Evolutionary conservation across 2,888 invertebrate genomes (phyloP), one percentile per base, ranked within the genome.

Genomic region (Acanthococcus lagerstroemiae): DNA sequence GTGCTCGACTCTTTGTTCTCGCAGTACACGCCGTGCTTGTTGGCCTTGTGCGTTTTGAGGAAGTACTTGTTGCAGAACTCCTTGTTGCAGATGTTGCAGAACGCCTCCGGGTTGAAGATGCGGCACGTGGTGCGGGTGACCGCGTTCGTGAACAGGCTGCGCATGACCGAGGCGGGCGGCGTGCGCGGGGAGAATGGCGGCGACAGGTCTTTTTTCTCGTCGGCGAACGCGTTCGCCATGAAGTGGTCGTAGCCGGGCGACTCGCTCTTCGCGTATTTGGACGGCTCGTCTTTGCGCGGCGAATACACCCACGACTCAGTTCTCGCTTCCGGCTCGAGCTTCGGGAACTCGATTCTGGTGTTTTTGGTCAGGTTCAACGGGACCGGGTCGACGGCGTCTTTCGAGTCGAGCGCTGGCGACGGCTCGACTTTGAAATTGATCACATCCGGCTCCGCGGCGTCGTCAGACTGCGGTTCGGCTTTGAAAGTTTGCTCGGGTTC

Each of bases 41-140:
- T 95, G 30, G 95, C 94, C 77, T 94, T 93, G 80, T 97, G 96
- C 67, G 96, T 96, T 78, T 96, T 95, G 25, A 97, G 81, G 77
- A 95, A 96, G 79, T 96, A 95, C 76, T 95, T 95, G 80, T 96
- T 95, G 80, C 96, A 96, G 78, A 97, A 97, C 79, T 96, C 96
- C 76, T 95, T 94, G 79, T 95, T 94, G 81, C 97, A 97, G 68
- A 95, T 82, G 75, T 95, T 93, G 77, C 97, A 97, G 78, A 92
- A 96, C 19, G 95, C 95, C 77, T 96, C 96, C 1, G 90, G 93
- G 78, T 96, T 95, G 77, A 95, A 95, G 73, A 95, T 95, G 72
- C 91, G 80, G 30, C 63, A 63, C n/a, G 61, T 30, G 68, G 70
- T 45, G 68, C 66, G 56, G 3, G 57, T 50, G 12, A 57, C 57